Base-by-base conservation (phyloP, 2,888 invertebrate genomes). In the Erynnis tages region DNA sequence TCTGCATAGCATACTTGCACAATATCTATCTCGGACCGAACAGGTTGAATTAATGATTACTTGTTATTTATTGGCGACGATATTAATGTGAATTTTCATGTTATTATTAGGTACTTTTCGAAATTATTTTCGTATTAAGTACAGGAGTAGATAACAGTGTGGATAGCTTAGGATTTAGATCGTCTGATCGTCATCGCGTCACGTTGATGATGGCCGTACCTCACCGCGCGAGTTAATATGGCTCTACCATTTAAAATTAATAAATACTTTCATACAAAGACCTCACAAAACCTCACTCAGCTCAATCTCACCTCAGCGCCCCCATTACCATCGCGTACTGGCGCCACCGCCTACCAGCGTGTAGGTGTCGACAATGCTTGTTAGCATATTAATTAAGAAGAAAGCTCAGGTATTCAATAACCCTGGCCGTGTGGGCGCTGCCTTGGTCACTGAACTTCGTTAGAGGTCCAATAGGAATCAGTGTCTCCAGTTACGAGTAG, bases 341-440 rank as follows among this genome's bases (percentile, higher is more conserved):
- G 69, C 69, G 63, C 67, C 59, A 58, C 67, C 76, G 69, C 81
- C 77, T 35, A 41, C 74, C 41, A 19, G 48, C 48, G 63, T 58
- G 86, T 86, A 78, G 86, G 86, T 75, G 84, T 77, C 77, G 80
- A 85, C 85, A 83, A 85, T 85, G 82, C 77, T 76, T 81, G 77
- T 84, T 84, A 82, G 83, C 84, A 85, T 86, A 83, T 84, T 86
- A 85, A 87, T 87, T 86, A 83, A 79, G 79, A 86, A 82, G 85
- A 86, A 85, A 87, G 84, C 73, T 71, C 76, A 80, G 68, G 80
- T 78, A 81, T 76, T 82, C 77, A 80, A 82, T 82, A 76, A 59
- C 55, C 40, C 45, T 44, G 44, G 44, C 48, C 44, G 44, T 35
- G 52, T 53, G 52, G 52, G 52, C 38, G 34, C 34, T 17, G 29